Evolutionary conservation across 2,113 vertebrate species (phyloP), one percentile per base, ranked within the genome.

Genomic region (Gallinago jamesoni): DNA sequence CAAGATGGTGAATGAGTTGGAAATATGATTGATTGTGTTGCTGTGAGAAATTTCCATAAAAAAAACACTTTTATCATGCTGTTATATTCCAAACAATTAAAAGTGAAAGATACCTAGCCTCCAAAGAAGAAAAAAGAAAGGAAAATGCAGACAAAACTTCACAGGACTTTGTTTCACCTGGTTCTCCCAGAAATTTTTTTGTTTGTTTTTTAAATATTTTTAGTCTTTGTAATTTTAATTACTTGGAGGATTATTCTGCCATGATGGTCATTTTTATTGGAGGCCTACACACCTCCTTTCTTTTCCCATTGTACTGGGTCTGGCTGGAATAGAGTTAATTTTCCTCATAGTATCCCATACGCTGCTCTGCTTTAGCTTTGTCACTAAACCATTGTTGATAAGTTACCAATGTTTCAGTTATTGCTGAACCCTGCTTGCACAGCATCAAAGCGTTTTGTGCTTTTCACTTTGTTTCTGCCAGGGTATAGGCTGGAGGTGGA

Each of bases 11-110:
- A 96, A 98, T 85, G 88, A 97, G 96, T 97, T 98, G 82, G 97
- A 98, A 98, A 98, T 97, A 98, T 98, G 98, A 98, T 98, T 98
- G 98, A 98, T 98, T 98, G 96, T 97, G 93, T 97, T 97, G 97
- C 98, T 98, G 84, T 96, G 92, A 98, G 94, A 98, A 98, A 98
- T 98, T 98, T 98, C 97, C 97, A 98, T 97, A 97, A 98, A 97
- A 27, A 98, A 98, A 97, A 94, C 7, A 37, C 94, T 98, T 98
- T 96, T 98, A 97, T 97, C 97, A 93, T 92, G 93, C 87, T 95
- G 89, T 93, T 98, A 92, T 97, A 84, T 97, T 98, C 85, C 14
- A 55, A 98, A 98, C 96, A 98, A 98, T 98, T 98, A 98, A 96
- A 98, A 97, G 92, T 94, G 95, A 97, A 98, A 97, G 92, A 93